phyloP scores from a whole-genome alignment of 1,140 invertebrate genomes.

The Megalopta genalis region DNA sequence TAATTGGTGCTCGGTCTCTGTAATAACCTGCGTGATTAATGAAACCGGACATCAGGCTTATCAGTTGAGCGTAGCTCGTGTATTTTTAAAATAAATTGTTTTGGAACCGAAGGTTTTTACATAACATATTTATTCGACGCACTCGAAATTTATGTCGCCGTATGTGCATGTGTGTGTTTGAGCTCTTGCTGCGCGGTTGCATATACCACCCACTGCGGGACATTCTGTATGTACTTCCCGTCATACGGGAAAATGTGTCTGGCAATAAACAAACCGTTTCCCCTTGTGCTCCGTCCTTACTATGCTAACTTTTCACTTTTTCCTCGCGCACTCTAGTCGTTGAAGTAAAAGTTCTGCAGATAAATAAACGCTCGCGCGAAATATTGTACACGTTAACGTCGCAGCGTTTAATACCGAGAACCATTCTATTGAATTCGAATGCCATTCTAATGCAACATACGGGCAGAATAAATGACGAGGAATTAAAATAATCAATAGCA shows the following conservation, averaged over 20 bases:
- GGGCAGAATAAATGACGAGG: too few species aligned
- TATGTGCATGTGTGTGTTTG: not conserved
- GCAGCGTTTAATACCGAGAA: too few species aligned
- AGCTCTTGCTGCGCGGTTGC: not conserved
- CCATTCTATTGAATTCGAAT: too few species aligned
- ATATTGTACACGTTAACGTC: not conserved
- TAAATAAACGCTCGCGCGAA: not conserved
- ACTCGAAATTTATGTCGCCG: too few species aligned
- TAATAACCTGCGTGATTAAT: too few species aligned
- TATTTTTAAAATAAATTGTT: not conserved
- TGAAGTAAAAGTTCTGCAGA: not conserved
- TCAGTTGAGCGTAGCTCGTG: too few species aligned
- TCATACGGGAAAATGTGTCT: not conserved
- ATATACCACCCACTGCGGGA: not conserved
- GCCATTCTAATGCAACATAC: too few species aligned
- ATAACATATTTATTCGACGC: not conserved
- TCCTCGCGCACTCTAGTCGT: not conserved
- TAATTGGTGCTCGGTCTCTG: too few species aligned
- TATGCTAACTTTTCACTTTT: not conserved
- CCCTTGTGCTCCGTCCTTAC: not conserved
- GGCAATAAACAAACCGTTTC: conserved; percentile 4
- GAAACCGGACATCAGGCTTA: too few species aligned
- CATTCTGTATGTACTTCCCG: conserved; percentile 5
- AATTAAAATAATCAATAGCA: too few species aligned
- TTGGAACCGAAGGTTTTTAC: not conserved